These are phyloP conservation scores for Aptenodytes patagonicus DNA, from an alignment of 2,113 vertebrate genomes.

Conservation along the genomic window DNA sequence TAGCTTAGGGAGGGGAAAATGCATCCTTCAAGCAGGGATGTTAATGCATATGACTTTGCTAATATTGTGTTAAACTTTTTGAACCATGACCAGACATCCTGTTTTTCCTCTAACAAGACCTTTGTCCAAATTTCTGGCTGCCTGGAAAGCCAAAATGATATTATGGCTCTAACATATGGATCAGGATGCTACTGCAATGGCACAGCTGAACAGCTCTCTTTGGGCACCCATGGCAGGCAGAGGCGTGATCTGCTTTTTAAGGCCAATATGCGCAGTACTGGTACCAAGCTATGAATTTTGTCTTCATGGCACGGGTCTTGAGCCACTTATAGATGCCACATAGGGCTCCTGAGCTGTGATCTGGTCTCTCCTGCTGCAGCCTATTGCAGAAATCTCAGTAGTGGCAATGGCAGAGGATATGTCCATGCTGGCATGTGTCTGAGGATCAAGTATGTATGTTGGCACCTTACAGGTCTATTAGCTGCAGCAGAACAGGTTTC, in stretches of 20 bases:
- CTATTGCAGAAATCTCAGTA: not conserved
- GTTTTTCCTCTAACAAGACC: not conserved
- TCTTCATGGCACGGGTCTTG: not conserved
- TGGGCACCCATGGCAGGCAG: not conserved
- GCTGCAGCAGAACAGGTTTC: not conserved
- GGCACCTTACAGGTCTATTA: not conserved
- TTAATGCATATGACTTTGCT: not conserved
- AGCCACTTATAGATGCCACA: not conserved
- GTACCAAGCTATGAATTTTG: not conserved
- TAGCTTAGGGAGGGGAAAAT: not conserved
- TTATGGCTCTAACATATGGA: not conserved
- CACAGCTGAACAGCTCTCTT: not conserved
- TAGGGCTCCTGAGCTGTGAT: not conserved
- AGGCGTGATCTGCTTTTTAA: not conserved
- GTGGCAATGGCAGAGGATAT: not conserved
- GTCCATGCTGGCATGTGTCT: not conserved
- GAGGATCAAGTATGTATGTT: not conserved
- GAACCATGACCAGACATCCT: not conserved
- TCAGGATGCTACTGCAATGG: not conserved
- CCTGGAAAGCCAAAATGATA: not conserved
- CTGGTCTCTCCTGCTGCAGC: not conserved
- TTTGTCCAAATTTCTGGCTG: not conserved
- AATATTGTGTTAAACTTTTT: not conserved
- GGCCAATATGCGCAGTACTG: not conserved
- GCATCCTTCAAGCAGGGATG: not conserved